Evolutionary conservation across 1,140 invertebrate species (phyloP), one percentile per base, ranked within the genome.

Genomic region (Phocides pigmalion): DNA sequence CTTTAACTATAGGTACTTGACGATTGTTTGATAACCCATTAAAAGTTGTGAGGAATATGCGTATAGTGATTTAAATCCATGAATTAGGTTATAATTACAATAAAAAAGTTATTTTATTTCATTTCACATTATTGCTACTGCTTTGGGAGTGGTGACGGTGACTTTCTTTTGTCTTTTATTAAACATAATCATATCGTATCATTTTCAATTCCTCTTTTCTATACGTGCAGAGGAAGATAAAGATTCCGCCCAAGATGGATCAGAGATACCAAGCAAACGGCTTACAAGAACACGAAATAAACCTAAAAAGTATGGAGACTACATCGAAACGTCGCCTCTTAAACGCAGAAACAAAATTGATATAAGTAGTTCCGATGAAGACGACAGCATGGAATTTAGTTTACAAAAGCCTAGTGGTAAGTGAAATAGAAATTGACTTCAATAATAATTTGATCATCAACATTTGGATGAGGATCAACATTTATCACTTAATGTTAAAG

Each of bases 301-400:
- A 72, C 84, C 86, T 37, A 84, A 87, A 28, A 88, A 80, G 63
- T 90, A 84, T 76, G 79, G 75, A 14, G 84, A 90, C 32, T 88
- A 80, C 51, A 44, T 89, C 5, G 75, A 84, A 3, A n/a, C 58
- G 37, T 70, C 84, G 0, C 81, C 82, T 28, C 67, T 63, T 0
- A 87, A 86, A 70, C 70, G 64, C 59, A 78, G 65, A 58, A 56
- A 44, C n/a, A 11, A 47, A 39, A 39, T 65, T 53, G 65, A 74
- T 25, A 65, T 82, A 32, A 74, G 73, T 54, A 72, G 65, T 64
- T 74, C 64, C 41, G 77, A 81, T 56, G 77, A 81, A 15, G 72
- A 79, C 4, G 58, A 73, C 50, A 66, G 69, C 9, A 56, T 56
- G 39, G 70, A 73, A 35, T n/a, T 35, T 14, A 17, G 44, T 46